These are phyloP conservation scores for Petaurus breviceps DNA, from an alignment of 2,113 vertebrate species.

Conservation along the genomic window DNA sequence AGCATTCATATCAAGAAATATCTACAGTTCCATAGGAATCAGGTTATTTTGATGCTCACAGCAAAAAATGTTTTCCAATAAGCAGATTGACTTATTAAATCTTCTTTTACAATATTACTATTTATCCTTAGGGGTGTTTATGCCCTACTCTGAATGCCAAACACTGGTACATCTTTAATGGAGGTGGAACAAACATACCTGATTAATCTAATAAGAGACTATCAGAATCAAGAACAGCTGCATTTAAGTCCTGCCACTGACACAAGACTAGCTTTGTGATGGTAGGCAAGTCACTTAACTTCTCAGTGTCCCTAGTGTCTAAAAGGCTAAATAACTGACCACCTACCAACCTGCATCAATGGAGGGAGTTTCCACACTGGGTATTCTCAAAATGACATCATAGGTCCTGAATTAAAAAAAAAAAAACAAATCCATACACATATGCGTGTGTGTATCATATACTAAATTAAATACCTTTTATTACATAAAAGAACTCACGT, in stretches of 20 bases:
- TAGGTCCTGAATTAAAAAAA: not conserved
- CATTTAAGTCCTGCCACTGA: not conserved
- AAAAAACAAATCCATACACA: not conserved
- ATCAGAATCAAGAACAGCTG: not conserved
- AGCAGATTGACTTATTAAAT: not conserved
- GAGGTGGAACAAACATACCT: too few species aligned
- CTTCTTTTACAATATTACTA: not conserved
- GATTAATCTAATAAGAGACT: too few species aligned
- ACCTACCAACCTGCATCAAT: not conserved
- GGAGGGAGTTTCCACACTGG: not conserved
- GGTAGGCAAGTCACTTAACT: not conserved
- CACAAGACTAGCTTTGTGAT: not conserved
- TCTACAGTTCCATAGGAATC: not conserved
- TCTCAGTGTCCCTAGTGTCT: too few species aligned
- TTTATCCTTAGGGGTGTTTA: not conserved
- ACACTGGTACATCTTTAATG: not conserved
- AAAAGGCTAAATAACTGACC: not conserved
- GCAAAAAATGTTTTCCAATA: not conserved
- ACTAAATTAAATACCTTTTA: not conserved
- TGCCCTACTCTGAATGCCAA: not conserved
- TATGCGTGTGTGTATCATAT: not conserved
- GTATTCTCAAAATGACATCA: not conserved
- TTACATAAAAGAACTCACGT: not conserved
- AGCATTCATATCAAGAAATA: not conserved
- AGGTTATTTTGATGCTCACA: not conserved